Conservation (phyloP, 2,797 vertebrate genomes). For the Chelon labrosus region DNA sequence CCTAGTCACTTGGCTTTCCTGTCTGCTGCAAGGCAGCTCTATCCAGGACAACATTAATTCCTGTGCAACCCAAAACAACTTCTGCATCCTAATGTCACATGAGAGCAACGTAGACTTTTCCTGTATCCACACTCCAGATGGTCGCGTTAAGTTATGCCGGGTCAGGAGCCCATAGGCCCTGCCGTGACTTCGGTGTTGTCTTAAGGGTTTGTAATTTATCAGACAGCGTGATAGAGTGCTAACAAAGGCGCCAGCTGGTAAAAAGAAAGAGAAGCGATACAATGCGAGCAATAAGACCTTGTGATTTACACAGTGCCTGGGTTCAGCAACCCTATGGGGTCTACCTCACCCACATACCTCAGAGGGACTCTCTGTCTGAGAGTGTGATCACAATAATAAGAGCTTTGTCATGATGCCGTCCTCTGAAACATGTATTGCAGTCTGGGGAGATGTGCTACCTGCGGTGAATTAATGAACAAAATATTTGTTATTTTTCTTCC, state of each 20-base stretch:
- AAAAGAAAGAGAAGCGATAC: slow-evolving; percentile 48
- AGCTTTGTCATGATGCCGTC: slow-evolving; percentile 28
- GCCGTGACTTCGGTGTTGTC: slow-evolving; percentile 31
- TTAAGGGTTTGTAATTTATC: slow-evolving; percentile 53
- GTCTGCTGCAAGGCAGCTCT: not conserved
- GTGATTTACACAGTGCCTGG: slow-evolving; percentile 64
- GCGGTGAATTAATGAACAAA: slow-evolving; percentile 54
- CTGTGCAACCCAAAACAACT: not conserved
- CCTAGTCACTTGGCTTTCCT: slow-evolving; percentile 15
- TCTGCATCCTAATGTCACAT: slow-evolving; percentile 47
- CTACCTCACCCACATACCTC: slow-evolving; percentile 41
- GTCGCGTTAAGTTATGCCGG: slow-evolving; percentile 51
- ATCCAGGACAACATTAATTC: not conserved
- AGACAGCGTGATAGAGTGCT: slow-evolving; percentile 45
- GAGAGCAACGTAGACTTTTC: not conserved
- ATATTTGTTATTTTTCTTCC: slow-evolving; percentile 52
- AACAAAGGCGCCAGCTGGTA: slow-evolving; percentile 17
- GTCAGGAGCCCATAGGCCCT: slow-evolving; percentile 16
- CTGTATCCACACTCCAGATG: slow-evolving; percentile 13
- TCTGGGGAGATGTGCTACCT: slow-evolving; percentile 8
- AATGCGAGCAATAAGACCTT: slow-evolving; percentile 58
- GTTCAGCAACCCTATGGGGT: slow-evolving; percentile 40
- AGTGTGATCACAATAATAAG: slow-evolving; percentile 57
- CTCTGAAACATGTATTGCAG: slow-evolving; percentile 28
- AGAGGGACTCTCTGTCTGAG: slow-evolving; percentile 47